Conservation (phyloP, 2,113 vertebrate species). For the Pelecanoides urinatrix region DNA sequence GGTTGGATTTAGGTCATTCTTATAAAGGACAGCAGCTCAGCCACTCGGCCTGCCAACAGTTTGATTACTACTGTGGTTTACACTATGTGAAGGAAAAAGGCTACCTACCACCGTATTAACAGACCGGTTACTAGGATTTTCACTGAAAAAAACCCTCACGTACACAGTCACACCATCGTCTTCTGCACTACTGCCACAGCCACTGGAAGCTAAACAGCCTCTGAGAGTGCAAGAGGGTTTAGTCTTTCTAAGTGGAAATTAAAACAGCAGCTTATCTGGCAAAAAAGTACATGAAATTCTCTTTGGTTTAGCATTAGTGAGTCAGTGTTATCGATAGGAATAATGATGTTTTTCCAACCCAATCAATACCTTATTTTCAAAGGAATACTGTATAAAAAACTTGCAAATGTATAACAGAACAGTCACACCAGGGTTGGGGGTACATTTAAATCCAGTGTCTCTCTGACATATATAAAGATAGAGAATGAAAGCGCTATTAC, state of each 20-base stretch:
- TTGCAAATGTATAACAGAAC: not conserved
- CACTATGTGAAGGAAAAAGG: not conserved
- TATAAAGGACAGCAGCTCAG: constrained; percentile 1
- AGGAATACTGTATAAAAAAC: not conserved
- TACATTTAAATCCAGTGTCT: not conserved
- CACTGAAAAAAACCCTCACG: fast-evolving
- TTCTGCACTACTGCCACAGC: not conserved
- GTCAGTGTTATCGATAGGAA: not conserved
- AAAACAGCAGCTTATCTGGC: not conserved
- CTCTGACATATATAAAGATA: not conserved
- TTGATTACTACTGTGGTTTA: not conserved
- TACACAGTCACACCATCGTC: not conserved
- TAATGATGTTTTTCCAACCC: not conserved
- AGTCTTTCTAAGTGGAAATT: not conserved
- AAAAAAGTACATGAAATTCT: not conserved
- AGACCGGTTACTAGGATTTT: not conserved
- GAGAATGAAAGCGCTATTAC: not conserved
- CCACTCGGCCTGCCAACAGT: not conserved
- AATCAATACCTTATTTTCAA: not conserved
- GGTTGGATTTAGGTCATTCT: constrained; percentile 29
- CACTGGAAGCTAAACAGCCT: not conserved
- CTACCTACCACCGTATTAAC: not conserved
- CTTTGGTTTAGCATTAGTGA: not conserved
- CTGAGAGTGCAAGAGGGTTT: not conserved
- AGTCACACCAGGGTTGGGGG: not conserved